Percentiles rank a stretch among this genome's conserved stretches.
Evolutionary conservation across 2,888 invertebrate genomes (phyloP).

Genomic region (Antheraea yamamai): DNA sequence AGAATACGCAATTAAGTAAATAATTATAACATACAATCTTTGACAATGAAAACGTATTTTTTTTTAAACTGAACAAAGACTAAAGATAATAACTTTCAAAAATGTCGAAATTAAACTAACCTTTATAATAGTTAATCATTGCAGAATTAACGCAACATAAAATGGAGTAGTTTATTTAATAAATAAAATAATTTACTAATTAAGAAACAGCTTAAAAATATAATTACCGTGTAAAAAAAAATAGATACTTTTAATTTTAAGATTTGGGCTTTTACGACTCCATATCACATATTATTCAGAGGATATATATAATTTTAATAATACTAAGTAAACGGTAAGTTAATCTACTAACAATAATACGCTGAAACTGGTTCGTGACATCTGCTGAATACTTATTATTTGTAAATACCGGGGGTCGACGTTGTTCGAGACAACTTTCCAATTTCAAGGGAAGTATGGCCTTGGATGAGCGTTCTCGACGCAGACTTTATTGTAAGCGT

Average conservation of each 20-base stretch:
- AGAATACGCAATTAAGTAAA: background rate
- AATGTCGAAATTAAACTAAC: background rate
- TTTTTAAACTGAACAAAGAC: background rate
- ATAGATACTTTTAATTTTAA: background rate
- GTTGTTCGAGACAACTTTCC: conserved; percentile 70
- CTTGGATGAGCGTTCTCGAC: conserved; percentile 45
- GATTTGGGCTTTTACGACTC: background rate
- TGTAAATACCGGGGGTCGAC: conserved; percentile 48
- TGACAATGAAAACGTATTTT: background rate
- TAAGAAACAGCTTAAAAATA: background rate
- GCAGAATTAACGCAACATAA: background rate
- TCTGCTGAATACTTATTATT: conserved; percentile 50
- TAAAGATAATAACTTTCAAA: background rate
- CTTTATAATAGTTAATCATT: background rate
- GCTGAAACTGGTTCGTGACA: conserved; percentile 37
- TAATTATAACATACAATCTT: background rate
- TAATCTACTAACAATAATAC: conserved; percentile 27
- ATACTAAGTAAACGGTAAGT: background rate
- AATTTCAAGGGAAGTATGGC: conserved; percentile 70
- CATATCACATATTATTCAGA: background rate
- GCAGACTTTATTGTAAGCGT: conserved; percentile 29
- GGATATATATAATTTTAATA: background rate
- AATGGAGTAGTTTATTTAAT: background rate
- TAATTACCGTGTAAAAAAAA: background rate
- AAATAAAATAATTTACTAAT: background rate